Base-by-base conservation (phyloP, 2,888 invertebrate genomes). In the Chymomyza caudatula region DNA sequence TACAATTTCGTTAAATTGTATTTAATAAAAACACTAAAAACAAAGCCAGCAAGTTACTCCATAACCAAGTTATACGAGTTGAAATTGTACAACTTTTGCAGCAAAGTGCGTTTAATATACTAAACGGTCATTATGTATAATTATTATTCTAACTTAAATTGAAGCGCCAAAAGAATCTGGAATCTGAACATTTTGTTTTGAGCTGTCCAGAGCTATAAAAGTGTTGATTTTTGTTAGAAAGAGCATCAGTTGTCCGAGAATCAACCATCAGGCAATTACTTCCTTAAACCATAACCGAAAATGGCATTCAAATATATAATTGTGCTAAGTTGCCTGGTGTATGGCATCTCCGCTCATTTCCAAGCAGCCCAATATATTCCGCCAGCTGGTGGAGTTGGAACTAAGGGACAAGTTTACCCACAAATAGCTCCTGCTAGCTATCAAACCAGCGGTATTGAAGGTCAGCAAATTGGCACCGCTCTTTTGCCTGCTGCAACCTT, bases 231-330 rank as follows among this genome's bases (percentile, higher is more conserved):
- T 55, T 1, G 4, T 11, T 19, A 19, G 49, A 47, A 57, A 6
- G 13, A 23, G 15, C 63, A 77, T 71, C 75, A 77, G 72, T 82
- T 68, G 59, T 42, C 4, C 42, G 8, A 5, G 15, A 56, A 65
- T 11, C 52, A 56, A 53, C 52, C 65, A 60, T 37, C 20, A 29
- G 47, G 37, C 58, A 20, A 63, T 29, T 47, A 2, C 17, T 59
- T 6, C 2, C n/a, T n/a, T 25, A 47, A n/a, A 6, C 15, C 23
- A 5, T n/a, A 1, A 44, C 11, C 15, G 54, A 68, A 61, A 44
- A 80, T 66, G 63, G 47, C 58, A 20, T 20, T 53, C 4, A 42
- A 22, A 22, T 57, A 56, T 0, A 1, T 72, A 2, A 2, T 71
- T 4, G 11, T 76, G 22, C 6, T 78, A 13, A 62, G 67, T 29